These are phyloP conservation scores for Eristalis tenax DNA, from an alignment of 2,888 invertebrate genomes.

Conservation along the genomic window DNA sequence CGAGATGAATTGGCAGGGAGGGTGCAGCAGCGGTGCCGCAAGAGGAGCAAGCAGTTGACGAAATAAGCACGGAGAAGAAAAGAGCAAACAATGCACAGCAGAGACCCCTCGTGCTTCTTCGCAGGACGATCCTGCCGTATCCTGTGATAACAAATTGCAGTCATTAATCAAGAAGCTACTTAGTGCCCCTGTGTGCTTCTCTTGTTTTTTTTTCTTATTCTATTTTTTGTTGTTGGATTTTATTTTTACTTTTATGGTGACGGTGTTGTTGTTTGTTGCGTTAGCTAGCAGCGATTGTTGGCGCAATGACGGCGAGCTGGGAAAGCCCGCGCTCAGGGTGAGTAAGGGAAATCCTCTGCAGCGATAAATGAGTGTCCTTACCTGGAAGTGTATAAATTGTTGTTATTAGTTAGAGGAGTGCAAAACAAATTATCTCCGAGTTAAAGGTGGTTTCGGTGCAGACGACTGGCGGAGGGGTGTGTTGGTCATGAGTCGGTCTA, in stretches of 20 bases:
- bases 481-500: background rate
- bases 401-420: slow-evolving; percentile 56
- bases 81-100: slow-evolving; percentile 13
- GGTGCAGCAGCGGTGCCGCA: background rate
- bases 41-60: slow-evolving; percentile 20
- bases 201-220: background rate
- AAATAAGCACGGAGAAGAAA: slow-evolving; percentile 1
- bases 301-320: slow-evolving; percentile 12
- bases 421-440: slow-evolving; percentile 51
- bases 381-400: slow-evolving; percentile 50
- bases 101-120: background rate
- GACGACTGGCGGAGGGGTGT: background rate
- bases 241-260: slow-evolving; percentile 11
- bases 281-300: slow-evolving; percentile 5
- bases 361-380: slow-evolving; percentile 57
- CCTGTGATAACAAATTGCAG: slow-evolving; percentile 68
- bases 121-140: slow-evolving; percentile 8
- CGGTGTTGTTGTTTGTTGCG: slow-evolving; percentile 4
- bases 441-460: slow-evolving; percentile 17
- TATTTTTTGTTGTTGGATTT: slow-evolving; percentile 16
- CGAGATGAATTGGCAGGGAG: background rate
- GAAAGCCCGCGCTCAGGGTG: slow-evolving; percentile 29
- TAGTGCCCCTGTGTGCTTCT: slow-evolving; percentile 38
- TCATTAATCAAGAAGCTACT: slow-evolving; percentile 71
- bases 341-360: slow-evolving; percentile 25